Conservation (phyloP, 2,113 vertebrate genomes). For the Bambusicola thoracicus region DNA sequence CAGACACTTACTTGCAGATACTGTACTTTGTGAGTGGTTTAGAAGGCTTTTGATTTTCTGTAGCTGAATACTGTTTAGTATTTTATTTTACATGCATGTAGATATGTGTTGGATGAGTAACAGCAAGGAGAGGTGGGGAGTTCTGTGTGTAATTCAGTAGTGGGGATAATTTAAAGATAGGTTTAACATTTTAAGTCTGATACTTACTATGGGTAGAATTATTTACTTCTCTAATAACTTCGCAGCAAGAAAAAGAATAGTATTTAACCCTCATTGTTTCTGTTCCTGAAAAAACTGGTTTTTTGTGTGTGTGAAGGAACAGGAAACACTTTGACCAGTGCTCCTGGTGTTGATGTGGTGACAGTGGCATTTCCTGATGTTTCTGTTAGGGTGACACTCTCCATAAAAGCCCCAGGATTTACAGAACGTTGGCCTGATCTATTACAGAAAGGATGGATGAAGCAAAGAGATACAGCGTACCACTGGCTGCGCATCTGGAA, state of each 20-base stretch:
- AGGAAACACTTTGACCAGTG: background rate
- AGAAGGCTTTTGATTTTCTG: constrained; percentile 58
- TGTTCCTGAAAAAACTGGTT: constrained; percentile 40
- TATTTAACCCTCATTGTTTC: constrained; percentile 47
- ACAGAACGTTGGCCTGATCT: background rate
- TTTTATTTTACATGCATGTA: constrained; percentile 65
- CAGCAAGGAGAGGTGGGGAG: constrained; percentile 32
- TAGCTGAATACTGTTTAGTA: constrained; percentile 50
- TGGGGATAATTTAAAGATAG: constrained; percentile 57
- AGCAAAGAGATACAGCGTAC: constrained; percentile 1
- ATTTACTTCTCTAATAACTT: constrained; percentile 48
- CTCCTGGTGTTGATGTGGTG: background rate
- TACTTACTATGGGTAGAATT: constrained; percentile 36
- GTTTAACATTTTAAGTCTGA: constrained; percentile 39
- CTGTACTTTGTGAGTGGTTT: constrained; percentile 55
- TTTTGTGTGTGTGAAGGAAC: background rate
- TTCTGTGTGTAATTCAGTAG: constrained; percentile 45
- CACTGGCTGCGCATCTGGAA: background rate
- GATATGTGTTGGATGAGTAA: constrained; percentile 47
- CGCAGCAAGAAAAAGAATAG: constrained; percentile 44
- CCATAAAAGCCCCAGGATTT: background rate
- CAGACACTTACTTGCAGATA: constrained; percentile 57
- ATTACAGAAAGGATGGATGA: background rate
- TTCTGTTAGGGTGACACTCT: background rate
- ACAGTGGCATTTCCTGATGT: constrained; percentile 18